Evolutionary conservation across 1,140 invertebrate genomes (phyloP).

Genomic region (Apolygus lucorum): DNA sequence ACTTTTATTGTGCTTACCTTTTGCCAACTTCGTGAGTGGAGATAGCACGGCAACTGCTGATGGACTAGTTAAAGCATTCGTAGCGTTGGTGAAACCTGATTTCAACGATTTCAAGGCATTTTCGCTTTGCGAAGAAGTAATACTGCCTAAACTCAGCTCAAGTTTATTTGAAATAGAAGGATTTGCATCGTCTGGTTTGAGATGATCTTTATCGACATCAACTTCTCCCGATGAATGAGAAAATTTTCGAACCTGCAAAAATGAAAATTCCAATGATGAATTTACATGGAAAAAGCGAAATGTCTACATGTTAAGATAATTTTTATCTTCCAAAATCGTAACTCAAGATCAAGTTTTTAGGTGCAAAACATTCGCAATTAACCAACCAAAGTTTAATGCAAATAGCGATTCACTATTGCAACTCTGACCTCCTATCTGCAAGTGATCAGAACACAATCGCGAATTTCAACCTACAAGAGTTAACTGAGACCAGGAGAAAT

Average conservation of each 20-base stretch:
- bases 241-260: constrained; percentile 46
- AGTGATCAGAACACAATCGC: too few species aligned
- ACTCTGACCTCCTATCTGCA: too few species aligned
- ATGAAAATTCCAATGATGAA: too few species aligned
- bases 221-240: constrained; percentile 59
- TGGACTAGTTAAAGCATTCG: constrained; percentile 48
- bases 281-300: too few species aligned
- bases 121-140: constrained; percentile 68
- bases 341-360: too few species aligned
- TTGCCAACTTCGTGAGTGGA: constrained; percentile 70
- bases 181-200: neutral
- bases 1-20: constrained; percentile 40
- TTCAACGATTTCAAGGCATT: constrained; percentile 61
- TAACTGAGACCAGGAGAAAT: too few species aligned
- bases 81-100: constrained; percentile 39
- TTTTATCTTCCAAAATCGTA: too few species aligned
- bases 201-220: constrained; percentile 34
- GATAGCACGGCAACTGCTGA: constrained; percentile 52
- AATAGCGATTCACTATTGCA: too few species aligned
- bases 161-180: neutral
- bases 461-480: too few species aligned
- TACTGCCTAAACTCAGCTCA: constrained; percentile 43
- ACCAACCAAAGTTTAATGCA: too few species aligned
- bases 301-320: too few species aligned
- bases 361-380: too few species aligned